Percentiles rank a stretch among this genome's conserved stretches.
Conservation (phyloP, 1,140 invertebrate genomes). For the Stegodyphus mimosarum region DNA sequence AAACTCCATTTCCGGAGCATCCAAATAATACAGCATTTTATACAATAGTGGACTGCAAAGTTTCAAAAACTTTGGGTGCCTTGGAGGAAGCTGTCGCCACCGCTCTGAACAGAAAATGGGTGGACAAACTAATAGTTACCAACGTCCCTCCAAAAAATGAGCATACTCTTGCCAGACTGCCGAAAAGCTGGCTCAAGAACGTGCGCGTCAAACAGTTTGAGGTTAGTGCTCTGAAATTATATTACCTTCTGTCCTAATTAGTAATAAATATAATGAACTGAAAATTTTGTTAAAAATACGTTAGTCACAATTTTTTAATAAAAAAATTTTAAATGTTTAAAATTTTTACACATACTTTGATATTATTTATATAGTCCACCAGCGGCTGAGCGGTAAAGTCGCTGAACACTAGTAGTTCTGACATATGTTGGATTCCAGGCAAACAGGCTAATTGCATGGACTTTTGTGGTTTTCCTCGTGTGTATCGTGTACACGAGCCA, state of each 20-base stretch:
- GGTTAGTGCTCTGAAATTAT: conserved; percentile 11
- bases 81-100: not conserved
- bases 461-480: too few species aligned
- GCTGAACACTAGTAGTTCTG: too few species aligned
- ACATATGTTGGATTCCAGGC: too few species aligned
- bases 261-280: too few species aligned
- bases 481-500: too few species aligned
- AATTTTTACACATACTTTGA: too few species aligned
- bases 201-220: conserved; percentile 26
- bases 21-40: not conserved
- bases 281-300: too few species aligned
- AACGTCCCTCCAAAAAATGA: conserved; percentile 12
- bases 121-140: conserved; percentile 24
- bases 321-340: too few species aligned
- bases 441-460: too few species aligned
- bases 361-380: too few species aligned
- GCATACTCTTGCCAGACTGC: conserved; percentile 4
- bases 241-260: not conserved
- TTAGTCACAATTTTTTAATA: too few species aligned
- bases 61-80: not conserved
- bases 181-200: conserved; percentile 10
- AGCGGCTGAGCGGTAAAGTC: too few species aligned
- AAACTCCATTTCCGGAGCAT: not conserved
- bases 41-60: conserved; percentile 8
- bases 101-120: conserved; percentile 21